phyloP scores from a whole-genome alignment of 37 sponge, comb jelly and placozoan genomes.

The Hormiphora californensis region DNA sequence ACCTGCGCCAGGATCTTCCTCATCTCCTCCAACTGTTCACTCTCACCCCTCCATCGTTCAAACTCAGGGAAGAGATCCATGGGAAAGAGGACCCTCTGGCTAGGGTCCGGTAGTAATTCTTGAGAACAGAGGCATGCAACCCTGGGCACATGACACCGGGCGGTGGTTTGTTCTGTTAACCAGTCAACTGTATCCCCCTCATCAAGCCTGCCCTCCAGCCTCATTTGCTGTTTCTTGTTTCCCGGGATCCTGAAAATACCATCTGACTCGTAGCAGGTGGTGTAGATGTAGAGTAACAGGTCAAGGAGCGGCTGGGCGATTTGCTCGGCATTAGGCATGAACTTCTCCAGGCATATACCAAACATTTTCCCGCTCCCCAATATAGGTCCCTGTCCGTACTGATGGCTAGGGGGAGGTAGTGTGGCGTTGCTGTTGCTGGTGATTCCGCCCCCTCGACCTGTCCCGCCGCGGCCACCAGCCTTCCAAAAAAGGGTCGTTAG shows the following conservation, averaged over 20 bases:
- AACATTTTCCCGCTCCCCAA: constrained; percentile 32
- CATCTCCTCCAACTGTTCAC: not conserved
- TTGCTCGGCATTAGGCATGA: not conserved
- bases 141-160: not conserved
- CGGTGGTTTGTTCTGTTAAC: not conserved
- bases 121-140: too few species aligned
- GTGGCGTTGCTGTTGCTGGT: not conserved
- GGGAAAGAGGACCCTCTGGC: not conserved
- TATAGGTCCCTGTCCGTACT: too few species aligned
- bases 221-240: not conserved
- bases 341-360: not conserved
- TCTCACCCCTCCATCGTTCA: constrained; percentile 14
- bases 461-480: constrained; percentile 36
- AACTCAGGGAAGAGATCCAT: constrained; percentile 22
- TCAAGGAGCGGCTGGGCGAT: constrained; percentile 32
- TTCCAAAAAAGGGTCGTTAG: constrained; percentile 39
- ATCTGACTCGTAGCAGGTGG: not conserved
- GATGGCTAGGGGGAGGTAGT: not conserved
- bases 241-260: constrained; percentile 46
- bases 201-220: constrained; percentile 16
- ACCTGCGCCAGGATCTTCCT: not conserved
- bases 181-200: constrained; percentile 22
- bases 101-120: not conserved
- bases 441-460: constrained; percentile 27
- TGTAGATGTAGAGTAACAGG: constrained; percentile 9